phyloP scores from a whole-genome alignment of 2,113 vertebrate genomes.

The Oryctolagus cuniculus region mOryCun1.1 NC_091445.1:92998501-92999000 shows the following conservation, averaged over 20 bases:
- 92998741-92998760: not conserved
- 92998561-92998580: not conserved
- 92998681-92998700: rapidly evolving
- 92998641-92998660: rapidly evolving
- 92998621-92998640: not conserved
- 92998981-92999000: no score
- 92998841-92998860: no score
- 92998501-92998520: no score
- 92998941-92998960: no score
- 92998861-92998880: no score
- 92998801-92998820: not conserved
- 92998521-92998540: no score
- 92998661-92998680: rapidly evolving
- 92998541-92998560: no score
- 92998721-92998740: not conserved
- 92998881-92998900: no score
- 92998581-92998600: not conserved
- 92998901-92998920: no score
- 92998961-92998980: no score
- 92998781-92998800: not conserved
- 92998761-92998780: not conserved
- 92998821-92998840: not conserved
- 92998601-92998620: not conserved
- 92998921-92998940: no score
- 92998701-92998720: not conserved